Evolutionary conservation across 2,797 vertebrate species (phyloP), one percentile per base, ranked within the genome.

Genomic region (Loris lydekkerianus): DNA sequence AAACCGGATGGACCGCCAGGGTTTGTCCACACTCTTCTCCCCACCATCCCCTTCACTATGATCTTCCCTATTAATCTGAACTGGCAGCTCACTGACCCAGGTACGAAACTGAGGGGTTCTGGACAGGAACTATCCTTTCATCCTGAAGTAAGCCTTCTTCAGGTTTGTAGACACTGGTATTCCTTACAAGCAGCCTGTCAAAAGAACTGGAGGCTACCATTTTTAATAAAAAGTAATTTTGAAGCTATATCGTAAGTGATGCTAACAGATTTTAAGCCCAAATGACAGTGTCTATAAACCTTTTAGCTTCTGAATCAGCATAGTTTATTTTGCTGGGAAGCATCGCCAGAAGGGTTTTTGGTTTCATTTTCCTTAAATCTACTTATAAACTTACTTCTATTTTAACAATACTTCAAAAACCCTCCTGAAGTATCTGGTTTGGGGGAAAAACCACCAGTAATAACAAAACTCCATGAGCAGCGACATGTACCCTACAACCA

Each of bases 331-430:
- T 91, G 67, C 34, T 92, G 31, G 81, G 92, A 93, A 86, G 65
- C 21, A 72, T 18, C 31, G 58, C 1, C 89, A 18, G 85, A 80
- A 85, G 49, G 20, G 21, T 40, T 76, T 93, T 29, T 82, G 40
- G 61, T 70, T 91, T 88, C 80, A 58, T 58, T 88, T 95, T 85
- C 40, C 77, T 86, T 92, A 75, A 89, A 81, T 73, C 60, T 94
- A 77, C 76, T 86, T 60, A 78, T 61, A 95, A 95, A 86, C 56
- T 43, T 77, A 88, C 83, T 83, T 94, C 89, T 83, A 18, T 49
- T 77, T 67, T 61, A 95, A 91, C 46, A 61, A 78, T 89, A 83
- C n/a, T 46, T 87, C 29, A 61, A 96, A 94, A 53, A 37, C 7
- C 20, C 73, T n/a, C 46, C 53, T 67, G 15, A 75, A 80, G 29